These are phyloP conservation scores for Lathronympha strigana DNA, from an alignment of 2,888 invertebrate genomes.

Conservation along the genomic window DNA sequence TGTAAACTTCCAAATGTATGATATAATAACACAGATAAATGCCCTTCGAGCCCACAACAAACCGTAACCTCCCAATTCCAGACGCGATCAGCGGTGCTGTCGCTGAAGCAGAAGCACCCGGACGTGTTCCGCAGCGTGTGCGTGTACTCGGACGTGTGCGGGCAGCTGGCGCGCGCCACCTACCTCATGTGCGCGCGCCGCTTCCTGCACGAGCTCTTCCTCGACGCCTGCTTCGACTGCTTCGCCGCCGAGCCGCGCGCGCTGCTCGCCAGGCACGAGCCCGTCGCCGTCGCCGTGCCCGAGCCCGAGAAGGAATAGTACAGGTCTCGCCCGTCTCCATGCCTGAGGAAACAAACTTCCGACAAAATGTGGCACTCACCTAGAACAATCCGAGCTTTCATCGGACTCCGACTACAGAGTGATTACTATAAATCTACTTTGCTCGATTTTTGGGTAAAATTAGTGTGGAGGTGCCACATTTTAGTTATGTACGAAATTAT, in stretches of 20 bases:
- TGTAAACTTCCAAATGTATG: no score
- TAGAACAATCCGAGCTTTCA: no score
- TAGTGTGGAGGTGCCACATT: background rate
- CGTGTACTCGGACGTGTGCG: slow-evolving; percentile 96
- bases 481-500: background rate
- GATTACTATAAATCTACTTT: no score
- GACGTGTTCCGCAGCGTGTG: slow-evolving; percentile 93
- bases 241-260: slow-evolving; percentile 80
- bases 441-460: no score
- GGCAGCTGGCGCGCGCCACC: slow-evolving; percentile 89
- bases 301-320: slow-evolving; percentile 15
- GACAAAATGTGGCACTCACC: background rate
- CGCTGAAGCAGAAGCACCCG: slow-evolving; percentile 89
- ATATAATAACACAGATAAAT: no score
- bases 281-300: slow-evolving; percentile 34
- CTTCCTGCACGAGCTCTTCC: slow-evolving; percentile 96
- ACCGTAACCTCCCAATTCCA: slow-evolving; percentile 60
- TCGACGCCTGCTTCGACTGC: slow-evolving; percentile 91
- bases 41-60: background rate
- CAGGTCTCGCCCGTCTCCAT: background rate
- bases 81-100: slow-evolving; percentile 91
- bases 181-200: slow-evolving; percentile 93
- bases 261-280: slow-evolving; percentile 68
- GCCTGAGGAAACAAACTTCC: background rate
- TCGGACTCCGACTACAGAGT: no score